Base-by-base conservation (phyloP, 64 coral and sea anemone species). In the Stichodactyla mertensii region DNA sequence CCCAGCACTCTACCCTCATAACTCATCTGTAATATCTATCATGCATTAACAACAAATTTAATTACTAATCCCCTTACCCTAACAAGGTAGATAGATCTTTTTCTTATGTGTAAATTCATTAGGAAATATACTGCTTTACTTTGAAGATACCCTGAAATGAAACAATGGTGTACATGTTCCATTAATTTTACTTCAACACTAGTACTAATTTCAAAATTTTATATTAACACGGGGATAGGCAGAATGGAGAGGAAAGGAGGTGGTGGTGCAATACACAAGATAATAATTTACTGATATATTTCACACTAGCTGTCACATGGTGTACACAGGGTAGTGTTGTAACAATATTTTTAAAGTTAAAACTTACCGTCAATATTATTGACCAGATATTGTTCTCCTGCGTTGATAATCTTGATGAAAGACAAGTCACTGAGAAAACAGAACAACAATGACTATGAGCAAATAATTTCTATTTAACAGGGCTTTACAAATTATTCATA, bases 81-180 rank as follows among this genome's bases (percentile, higher is more conserved):
- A 6, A 89, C 92, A 56, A 96, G 91, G 64, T 93, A 96, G 66
- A 96, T 96, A 19, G 94, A 96, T 14, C 94, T 80, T 70, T 96
- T 96, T 85, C 86, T 89, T 45, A 89, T 89, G 54, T 96, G 94
- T 15, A 92, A 88, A 57, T 96, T 96, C 94, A 96, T 96, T 16
- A 96, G 57, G 88, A 96, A 97, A 71, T 97, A 97, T 22, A 97
- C 94, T 26, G 85, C 90, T 90, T 89, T 92, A 64, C 94, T 97
- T 52, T 97, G 94, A 19, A 97, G 82, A 85, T 97, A 97, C n/a
- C 94, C 94, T 97, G 59, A 23, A 64, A 71, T 31, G 11, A 5
- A 36, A 84, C 11, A 77, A 7, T 6, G 31, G 6, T 23, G 16
- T 52, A 71, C 4, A 86, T 10, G 4, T 52, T 74, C 52, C 16